A percentile compares a stretch with the other conserved stretches of the same genome.
Evolutionary conservation across 1,140 invertebrate genomes (phyloP).

Genomic region (Dufourea novaeangliae): DNA sequence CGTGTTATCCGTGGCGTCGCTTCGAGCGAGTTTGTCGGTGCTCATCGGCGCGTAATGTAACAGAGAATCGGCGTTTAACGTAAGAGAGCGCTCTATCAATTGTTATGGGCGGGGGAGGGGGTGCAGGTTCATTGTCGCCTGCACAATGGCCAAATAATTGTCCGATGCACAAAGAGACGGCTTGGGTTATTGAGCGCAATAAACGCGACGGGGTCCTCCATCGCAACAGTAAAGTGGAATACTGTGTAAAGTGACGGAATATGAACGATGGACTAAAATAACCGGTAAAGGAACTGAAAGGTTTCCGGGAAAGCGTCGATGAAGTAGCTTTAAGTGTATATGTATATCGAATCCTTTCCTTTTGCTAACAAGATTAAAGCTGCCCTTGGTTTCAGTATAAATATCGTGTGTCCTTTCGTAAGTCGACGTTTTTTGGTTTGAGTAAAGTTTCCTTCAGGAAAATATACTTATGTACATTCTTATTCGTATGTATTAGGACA

Average conservation of each 20-base stretch:
- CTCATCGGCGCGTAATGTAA: neutral
- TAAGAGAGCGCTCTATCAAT: neutral
- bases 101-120: no score
- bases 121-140: neutral
- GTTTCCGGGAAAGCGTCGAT: neutral
- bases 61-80: neutral
- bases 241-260: slow-evolving; percentile 30
- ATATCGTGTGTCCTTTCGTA: no score
- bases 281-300: neutral
- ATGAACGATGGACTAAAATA: slow-evolving; percentile 31
- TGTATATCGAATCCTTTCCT: neutral
- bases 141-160: neutral
- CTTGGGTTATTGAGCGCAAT: neutral
- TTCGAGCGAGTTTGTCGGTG: neutral
- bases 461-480: no score
- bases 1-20: neutral
- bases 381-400: no score
- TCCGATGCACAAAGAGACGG: neutral
- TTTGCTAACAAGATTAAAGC: neutral
- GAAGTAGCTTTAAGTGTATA: neutral
- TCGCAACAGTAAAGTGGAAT: slow-evolving; percentile 22
- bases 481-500: no score
- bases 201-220: neutral
- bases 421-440: no score
- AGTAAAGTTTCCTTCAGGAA: no score